Percentiles rank a stretch among this genome's conserved stretches.
Evolutionary conservation across 2,113 vertebrate species (phyloP).

Genomic region (Mastomys coucha): DNA sequence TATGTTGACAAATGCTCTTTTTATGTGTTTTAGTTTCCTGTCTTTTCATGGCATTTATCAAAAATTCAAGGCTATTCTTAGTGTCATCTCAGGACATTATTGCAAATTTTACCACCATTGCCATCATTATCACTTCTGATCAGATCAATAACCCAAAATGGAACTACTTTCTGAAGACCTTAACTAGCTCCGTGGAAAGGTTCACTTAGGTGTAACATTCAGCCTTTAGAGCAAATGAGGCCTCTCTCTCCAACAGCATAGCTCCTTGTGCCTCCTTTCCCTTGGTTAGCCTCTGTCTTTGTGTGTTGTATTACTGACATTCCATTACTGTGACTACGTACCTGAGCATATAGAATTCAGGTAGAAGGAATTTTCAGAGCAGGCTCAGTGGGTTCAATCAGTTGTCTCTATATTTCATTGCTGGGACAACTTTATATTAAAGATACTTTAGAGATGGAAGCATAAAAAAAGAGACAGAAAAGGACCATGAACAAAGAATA

Average conservation of each 20-base stretch:
- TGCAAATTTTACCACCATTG: not conserved
- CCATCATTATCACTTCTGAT: not conserved
- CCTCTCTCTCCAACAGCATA: not conserved
- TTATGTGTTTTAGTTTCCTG: not conserved
- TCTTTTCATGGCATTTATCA: not conserved
- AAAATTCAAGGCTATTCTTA: not conserved
- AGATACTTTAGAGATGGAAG: too few relatives aligned
- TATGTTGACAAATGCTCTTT: not conserved
- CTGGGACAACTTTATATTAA: not conserved
- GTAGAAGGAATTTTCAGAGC: not conserved
- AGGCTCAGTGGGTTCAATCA: not conserved
- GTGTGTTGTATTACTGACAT: too few relatives aligned
- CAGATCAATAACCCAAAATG: not conserved
- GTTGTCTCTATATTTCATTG: too few relatives aligned
- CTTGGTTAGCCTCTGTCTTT: not conserved
- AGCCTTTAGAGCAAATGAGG: not conserved
- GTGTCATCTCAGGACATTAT: not conserved
- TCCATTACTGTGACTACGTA: not conserved
- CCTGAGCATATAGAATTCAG: not conserved
- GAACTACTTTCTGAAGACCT: not conserved
- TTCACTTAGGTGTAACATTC: not conserved
- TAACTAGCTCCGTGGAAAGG: accelerated
- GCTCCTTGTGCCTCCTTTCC: not conserved
- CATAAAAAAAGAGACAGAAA: not conserved
- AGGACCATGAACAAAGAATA: not conserved